phyloP scores from a whole-genome alignment of 2,113 vertebrate genomes.

The Crotalus horridus region DNA sequence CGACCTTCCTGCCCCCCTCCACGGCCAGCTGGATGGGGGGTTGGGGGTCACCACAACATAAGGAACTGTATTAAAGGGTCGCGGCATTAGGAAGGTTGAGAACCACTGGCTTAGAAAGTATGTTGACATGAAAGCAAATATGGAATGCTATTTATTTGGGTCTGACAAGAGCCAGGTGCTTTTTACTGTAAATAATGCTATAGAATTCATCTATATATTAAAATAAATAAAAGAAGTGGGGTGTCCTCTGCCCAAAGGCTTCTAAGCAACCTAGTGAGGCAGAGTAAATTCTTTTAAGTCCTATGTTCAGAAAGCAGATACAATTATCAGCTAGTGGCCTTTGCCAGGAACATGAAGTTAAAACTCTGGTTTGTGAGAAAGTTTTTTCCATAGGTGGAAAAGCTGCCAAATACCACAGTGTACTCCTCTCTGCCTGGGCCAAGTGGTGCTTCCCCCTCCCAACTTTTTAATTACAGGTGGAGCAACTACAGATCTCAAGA shows the following conservation, averaged over 20 bases:
- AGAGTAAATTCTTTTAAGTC: background rate
- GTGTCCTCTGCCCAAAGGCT: background rate
- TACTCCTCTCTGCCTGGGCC: background rate
- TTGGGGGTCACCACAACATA: too few species aligned
- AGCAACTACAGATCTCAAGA: background rate
- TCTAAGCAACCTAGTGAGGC: background rate
- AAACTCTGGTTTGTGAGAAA: background rate
- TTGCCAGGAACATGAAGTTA: background rate
- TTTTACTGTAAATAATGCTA: background rate
- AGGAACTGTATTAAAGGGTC: too few species aligned
- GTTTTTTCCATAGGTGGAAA: background rate
- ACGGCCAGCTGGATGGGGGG: too few species aligned
- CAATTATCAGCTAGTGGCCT: background rate
- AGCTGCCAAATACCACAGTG: background rate
- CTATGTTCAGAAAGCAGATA: background rate
- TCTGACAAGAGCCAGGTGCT: background rate
- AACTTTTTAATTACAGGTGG: background rate
- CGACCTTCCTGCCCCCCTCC: too few species aligned
- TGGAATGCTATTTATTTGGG: background rate
- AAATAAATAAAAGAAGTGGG: background rate
- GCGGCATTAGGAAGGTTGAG: too few species aligned
- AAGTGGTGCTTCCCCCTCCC: too few species aligned
- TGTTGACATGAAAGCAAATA: background rate
- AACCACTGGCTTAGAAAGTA: background rate
- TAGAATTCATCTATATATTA: background rate